Evolutionary conservation across 1,140 invertebrate species (phyloP), one percentile per base, ranked within the genome.

Genomic region (Tetramorium parvispinum): DNA sequence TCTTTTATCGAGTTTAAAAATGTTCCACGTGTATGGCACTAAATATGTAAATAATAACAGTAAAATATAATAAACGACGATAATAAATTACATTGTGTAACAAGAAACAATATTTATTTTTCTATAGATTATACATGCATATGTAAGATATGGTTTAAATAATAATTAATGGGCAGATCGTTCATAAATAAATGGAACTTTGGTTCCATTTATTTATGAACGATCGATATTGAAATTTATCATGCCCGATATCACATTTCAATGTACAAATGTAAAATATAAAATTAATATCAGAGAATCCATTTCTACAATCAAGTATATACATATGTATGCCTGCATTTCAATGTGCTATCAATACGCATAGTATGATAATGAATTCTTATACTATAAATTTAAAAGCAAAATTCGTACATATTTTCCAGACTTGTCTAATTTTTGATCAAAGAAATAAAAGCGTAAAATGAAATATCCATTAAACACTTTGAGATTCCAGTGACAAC

Each of bases 211-310:
- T 66, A 66, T 43, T 66, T 7, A 27, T n/a, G 24, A 43, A 46
- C 21, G 13, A 68, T 16, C 5, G 5, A 68, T 27, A 68, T 49
- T 27, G 11, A 49, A 68, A 49, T 68, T 68, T 68, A 24, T 8
- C 8, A 13, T 4, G 40, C 11, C 40, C 13, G 6, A 27, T 24
- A 46, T 66, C 46, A 61, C 2, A 5, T 24, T 24, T 68, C 11
- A 21, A 3, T 32, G 32, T 32, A 32, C 32, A 68, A 68, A 68
- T 24, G 40, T 18, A 49, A 49, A 16, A 68, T 68, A 24, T 49
- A 0, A 68, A 66, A 66, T 66, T 66, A 66, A 66, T 66, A 66
- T 66, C 37, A 43, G 37, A 43, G 10, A 43, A 66, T 43, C 4
- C 37, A 66, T 66, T 66, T 37, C 0, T n/a, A 43, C 10, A 43